A percentile compares a stretch with the other conserved stretches of the same genome.
These are phyloP conservation scores for Drosophila histrio DNA, from an alignment of 2,888 invertebrate genomes.

Conservation along the genomic window DNA sequence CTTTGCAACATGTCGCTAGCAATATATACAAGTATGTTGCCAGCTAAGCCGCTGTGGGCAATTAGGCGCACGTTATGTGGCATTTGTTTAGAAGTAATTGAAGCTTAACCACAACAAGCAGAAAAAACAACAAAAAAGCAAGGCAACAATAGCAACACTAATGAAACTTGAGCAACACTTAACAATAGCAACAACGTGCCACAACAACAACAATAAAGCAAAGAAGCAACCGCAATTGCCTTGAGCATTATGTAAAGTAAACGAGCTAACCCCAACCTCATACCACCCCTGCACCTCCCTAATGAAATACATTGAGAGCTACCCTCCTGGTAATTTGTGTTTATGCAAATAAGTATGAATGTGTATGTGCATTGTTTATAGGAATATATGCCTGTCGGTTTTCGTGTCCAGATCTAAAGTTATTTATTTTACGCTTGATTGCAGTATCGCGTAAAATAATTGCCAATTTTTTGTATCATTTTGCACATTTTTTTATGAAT, in stretches of 20 bases:
- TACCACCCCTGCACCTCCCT: not conserved
- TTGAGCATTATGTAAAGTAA: conserved; percentile 74
- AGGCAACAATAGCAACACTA: conserved; percentile 48
- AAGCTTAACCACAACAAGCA: conserved; percentile 67
- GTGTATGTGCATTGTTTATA: conserved; percentile 26
- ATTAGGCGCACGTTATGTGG: conserved; percentile 73
- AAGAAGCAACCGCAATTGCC: conserved; percentile 72
- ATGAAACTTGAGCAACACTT: conserved; percentile 59
- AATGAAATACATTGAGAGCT: not conserved
- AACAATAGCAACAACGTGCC: conserved; percentile 63
- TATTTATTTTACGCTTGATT: conserved; percentile 48
- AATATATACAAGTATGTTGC: conserved; percentile 25
- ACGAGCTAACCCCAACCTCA: conserved; percentile 39
- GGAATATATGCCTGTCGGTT: conserved; percentile 21
- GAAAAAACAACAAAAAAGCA: conserved; percentile 11
- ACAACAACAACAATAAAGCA: conserved; percentile 51
- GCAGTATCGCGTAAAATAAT: conserved; percentile 40
- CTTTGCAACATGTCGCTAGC: conserved; percentile 46
- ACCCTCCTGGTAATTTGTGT: conserved; percentile 35
- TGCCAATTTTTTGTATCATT: conserved; percentile 39
- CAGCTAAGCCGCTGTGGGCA: conserved; percentile 47
- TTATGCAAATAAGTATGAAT: conserved; percentile 55
- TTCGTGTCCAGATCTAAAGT: conserved; percentile 34
- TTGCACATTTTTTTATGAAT: conserved; percentile 47
- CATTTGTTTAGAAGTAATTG: conserved; percentile 77